Evolutionary conservation across 2,113 vertebrate species (phyloP), one percentile per base, ranked within the genome.

Genomic region (Paracanthobrama guichenoti): DNA sequence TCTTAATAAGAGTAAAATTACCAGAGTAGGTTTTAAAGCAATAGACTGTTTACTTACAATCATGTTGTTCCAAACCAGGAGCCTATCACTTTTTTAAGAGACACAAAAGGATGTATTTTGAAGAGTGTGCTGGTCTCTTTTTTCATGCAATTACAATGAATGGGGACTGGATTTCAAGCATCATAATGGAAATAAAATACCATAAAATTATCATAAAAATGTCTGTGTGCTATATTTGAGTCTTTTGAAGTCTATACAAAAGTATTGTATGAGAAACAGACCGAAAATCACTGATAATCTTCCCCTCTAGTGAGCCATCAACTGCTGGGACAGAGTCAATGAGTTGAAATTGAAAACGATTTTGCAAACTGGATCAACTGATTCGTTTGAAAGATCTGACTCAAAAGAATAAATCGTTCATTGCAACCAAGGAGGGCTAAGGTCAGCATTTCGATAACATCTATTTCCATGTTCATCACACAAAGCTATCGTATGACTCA

Each of bases 301-400:
- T 71, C 35, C 67, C 39, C 67, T 71, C 39, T 71, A 71, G 67
- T 71, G 67, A 71, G 22, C 67, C 20, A 0, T 71, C 67, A 44
- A 6, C 35, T n/a, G 35, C 67, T n/a, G 5, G 3, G 11, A 44
- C 20, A 12, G 35, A 67, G 31, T 67, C 62, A 66, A 2, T 28
- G 12, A 62, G 12, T 62, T 26, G 12, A 62, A 18, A 60, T 60
- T 11, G 57, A n/a, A 60, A 24, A 9, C 3, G 3, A 60, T 60
- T 24, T 60, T 24, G 57, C 24, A 16, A 67, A 67, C 2, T 9
- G 1, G 16, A 67, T 67, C 28, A 67, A n/a, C 22, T 42, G 22
- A n/a, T 42, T 39, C 0, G 10, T 22, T 42, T 71, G 20, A 71
- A 71, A 71, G 20, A 71, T 22, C 20, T 71, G 20, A 24, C 22